A percentile compares a stretch with the other conserved stretches of the same genome.
Conservation (phyloP, 2,113 vertebrate species). For the Campylomormyrus tamandua region DNA sequence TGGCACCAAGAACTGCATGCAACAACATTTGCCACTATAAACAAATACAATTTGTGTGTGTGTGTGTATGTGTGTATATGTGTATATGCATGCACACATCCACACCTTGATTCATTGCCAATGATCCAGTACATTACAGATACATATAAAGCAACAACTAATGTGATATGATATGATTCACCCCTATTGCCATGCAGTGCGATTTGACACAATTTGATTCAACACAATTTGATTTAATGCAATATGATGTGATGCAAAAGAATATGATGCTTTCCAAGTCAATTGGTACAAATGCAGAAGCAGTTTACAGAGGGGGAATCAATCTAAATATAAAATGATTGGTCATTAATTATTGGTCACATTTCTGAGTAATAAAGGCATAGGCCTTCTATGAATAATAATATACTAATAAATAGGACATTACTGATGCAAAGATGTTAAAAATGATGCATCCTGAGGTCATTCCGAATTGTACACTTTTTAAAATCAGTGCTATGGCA, state of each 20-base stretch:
- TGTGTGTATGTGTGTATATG: background rate
- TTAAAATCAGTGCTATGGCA: too few species aligned
- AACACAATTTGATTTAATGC: background rate
- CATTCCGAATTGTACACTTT: background rate
- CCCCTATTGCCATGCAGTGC: background rate
- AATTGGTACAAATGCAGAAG: background rate
- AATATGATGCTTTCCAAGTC: background rate
- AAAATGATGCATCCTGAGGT: background rate
- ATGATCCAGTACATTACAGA: background rate
- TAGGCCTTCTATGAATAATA: background rate
- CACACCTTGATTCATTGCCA: background rate
- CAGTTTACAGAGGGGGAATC: background rate
- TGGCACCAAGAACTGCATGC: slow-evolving; percentile 13
- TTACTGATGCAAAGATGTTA: background rate
- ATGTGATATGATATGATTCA: background rate
- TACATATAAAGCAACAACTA: background rate
- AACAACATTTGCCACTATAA: background rate
- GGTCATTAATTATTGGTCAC: background rate
- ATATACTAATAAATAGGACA: background rate
- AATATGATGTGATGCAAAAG: background rate
- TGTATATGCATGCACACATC: background rate
- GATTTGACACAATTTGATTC: background rate
- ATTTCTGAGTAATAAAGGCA: background rate
- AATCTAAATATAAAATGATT: background rate
- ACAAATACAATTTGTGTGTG: background rate